Evolutionary conservation across 2,888 invertebrate species (phyloP), one percentile per base, ranked within the genome.

Genomic region (Ennomos quercinarius): DNA sequence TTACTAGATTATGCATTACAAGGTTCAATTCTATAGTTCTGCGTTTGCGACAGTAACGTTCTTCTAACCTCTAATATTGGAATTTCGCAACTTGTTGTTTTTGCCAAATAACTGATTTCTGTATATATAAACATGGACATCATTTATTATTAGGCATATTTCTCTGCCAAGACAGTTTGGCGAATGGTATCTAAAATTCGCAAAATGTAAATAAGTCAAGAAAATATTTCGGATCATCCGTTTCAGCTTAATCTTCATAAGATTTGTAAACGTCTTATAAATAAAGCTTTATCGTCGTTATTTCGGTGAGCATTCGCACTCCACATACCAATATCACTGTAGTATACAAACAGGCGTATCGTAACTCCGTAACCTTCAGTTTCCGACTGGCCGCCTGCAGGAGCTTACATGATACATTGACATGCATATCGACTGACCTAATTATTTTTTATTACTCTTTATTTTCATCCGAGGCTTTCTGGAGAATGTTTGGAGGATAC

Each of bases 81-180:
- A 72, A 79, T 62, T 13, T 53, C 41, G 17, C 35, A 39, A 12
- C 46, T 57, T 40, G 27, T 40, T 58, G 74, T 77, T 80, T 77
- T 78, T 80, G 81, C 79, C 82, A 79, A 82, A 74, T 59, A 71
- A 67, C 63, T 58, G 63, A 67, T 73, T 53, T 52, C 52, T 53
- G 48, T 52, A 45, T 39, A 58, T 53, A 58, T 55, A 47, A 57
- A 64, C 39, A 67, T 50, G 57, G 69, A 64, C 57, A 66, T 69
- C 66, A 59, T 66, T 70, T 55, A 64, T 70, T 76, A 77, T 73
- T 66, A 67, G 65, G 61, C 51, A 64, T 71, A 70, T 68, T 71
- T 63, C 61, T 66, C 67, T 75, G 76, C 74, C 76, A 80, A 78
- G 57, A 66, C 57, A 8, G 35, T 44, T 40, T 40, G 34, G 43